phyloP scores from a whole-genome alignment of 2,888 invertebrate species.

The Cremastinae sp. region DNA sequence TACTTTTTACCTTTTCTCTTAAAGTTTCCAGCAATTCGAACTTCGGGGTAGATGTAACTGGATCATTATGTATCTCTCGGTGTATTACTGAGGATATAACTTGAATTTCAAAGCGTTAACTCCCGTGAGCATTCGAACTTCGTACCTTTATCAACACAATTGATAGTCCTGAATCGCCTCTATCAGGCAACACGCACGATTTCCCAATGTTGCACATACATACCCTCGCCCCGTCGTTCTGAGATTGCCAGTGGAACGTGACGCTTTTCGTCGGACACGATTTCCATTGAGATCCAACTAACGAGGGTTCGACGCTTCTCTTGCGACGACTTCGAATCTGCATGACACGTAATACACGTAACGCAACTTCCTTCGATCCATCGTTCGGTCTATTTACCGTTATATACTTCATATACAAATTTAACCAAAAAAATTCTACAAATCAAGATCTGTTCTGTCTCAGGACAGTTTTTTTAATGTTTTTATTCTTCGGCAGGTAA shows the following conservation, averaged over 20 bases:
- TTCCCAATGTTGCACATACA: slow-evolving; percentile 33
- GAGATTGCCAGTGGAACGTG: slow-evolving; percentile 55
- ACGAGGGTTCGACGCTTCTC: slow-evolving; percentile 68
- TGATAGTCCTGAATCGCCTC: slow-evolving; percentile 37
- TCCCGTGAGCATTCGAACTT: slow-evolving; percentile 43
- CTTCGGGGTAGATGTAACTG: too few species aligned
- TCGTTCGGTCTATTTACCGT: slow-evolving; percentile 50
- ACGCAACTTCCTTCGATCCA: slow-evolving; percentile 61
- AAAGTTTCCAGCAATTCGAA: too few species aligned
- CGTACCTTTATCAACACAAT: slow-evolving; percentile 44
- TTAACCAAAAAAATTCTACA: too few species aligned
- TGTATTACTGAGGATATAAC: too few species aligned
- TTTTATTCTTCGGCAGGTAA: too few species aligned
- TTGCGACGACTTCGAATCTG: slow-evolving; percentile 49
- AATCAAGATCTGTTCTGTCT: too few species aligned
- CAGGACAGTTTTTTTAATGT: too few species aligned
- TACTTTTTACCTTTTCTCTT: too few species aligned
- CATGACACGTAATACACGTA: too few species aligned
- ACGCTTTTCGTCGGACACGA: slow-evolving; percentile 51
- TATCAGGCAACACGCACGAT: slow-evolving; percentile 52
- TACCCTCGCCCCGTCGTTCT: slow-evolving; percentile 22
- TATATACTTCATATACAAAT: too few species aligned
- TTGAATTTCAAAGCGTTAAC: slow-evolving; percentile 28
- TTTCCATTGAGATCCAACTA: slow-evolving; percentile 67
- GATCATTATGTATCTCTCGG: too few species aligned